Evolutionary conservation across 1,140 invertebrate genomes (phyloP), one percentile per base, ranked within the genome.

Genomic region (Drosophila hydei): DNA sequence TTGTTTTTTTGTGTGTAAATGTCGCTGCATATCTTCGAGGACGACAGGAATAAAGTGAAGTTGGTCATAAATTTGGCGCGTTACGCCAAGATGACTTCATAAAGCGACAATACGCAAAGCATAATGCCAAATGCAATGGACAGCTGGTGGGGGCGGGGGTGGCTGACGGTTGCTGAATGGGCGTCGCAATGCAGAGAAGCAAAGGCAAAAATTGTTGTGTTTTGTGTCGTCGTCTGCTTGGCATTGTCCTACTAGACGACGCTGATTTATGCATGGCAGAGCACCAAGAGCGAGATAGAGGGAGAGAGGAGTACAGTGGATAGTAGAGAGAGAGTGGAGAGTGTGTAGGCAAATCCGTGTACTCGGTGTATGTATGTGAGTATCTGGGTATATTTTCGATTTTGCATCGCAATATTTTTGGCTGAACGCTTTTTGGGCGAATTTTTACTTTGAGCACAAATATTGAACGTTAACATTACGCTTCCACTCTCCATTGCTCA

Each of bases 61-160:
- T 87, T 87, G 83, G 81, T 77, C 81, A 87, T 87, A 87, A 87
- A 87, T 87, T 87, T 87, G 83, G 83, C 73, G 83, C 80, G 85
- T 87, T 88, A 81, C 81, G 81, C 83, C 78, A 87, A 87, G 81
- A 87, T 87, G 81, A 87, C 81, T 87, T 87, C 83, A 87, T 87
- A 87, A 87, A 87, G 83, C 83, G 83, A 87, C 83, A 88, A 87
- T 87, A 87, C 81, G 77, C 74, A 85, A 85, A 87, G 74, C 81
- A 85, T 85, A 85, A 87, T 85, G 80, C 80, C 77, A 81, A 83
- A 76, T 83, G 79, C 79, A 84, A 43, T 61, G 61, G 58, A 23
- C 38, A 42, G 38, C 38, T 42, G 38, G 4, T 16, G 8, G 64
- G 16, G 19, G 11, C 9, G 25, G 33, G 48, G 30, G 23, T 21